Conservation (phyloP, 92 coral and sea anemone genomes). For the Umimayanthus kanabou region DNA sequence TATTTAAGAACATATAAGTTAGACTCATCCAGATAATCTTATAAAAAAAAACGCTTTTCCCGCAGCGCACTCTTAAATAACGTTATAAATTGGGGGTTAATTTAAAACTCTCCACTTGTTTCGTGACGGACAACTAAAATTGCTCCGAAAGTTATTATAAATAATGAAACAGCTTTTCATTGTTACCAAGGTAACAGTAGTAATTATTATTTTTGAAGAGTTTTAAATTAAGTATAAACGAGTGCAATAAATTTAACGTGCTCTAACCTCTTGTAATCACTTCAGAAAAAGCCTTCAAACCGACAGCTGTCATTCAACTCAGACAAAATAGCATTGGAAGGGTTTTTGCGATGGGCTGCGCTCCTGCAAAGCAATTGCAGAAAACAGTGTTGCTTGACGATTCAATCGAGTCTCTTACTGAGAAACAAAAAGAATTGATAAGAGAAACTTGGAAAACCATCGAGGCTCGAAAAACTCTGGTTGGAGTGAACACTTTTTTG, state of each 20-base stretch:
- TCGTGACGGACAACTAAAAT: background rate
- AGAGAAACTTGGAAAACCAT: conserved; percentile 12
- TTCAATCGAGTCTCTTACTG: background rate
- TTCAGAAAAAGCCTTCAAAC: background rate
- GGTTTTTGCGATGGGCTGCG: background rate
- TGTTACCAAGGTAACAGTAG: background rate
- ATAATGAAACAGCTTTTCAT: background rate
- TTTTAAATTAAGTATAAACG: background rate
- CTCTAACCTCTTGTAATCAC: no score
- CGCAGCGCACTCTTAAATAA: no score
- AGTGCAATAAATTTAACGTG: background rate
- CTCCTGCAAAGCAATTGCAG: background rate
- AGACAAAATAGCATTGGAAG: background rate
- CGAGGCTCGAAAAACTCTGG: background rate
- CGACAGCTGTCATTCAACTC: background rate
- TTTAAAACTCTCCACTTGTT: no score
- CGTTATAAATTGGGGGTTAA: no score
- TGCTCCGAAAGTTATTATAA: background rate
- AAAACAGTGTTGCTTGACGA: background rate
- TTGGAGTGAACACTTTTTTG: background rate
- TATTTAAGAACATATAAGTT: no score
- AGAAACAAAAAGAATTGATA: background rate
- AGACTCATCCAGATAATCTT: no score
- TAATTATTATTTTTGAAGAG: background rate
- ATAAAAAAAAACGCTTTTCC: no score